Percentiles rank a stretch among this genome's conserved stretches.
phyloP scores from a whole-genome alignment of 2,797 vertebrate genomes.

The Danionella dracula region DNA sequence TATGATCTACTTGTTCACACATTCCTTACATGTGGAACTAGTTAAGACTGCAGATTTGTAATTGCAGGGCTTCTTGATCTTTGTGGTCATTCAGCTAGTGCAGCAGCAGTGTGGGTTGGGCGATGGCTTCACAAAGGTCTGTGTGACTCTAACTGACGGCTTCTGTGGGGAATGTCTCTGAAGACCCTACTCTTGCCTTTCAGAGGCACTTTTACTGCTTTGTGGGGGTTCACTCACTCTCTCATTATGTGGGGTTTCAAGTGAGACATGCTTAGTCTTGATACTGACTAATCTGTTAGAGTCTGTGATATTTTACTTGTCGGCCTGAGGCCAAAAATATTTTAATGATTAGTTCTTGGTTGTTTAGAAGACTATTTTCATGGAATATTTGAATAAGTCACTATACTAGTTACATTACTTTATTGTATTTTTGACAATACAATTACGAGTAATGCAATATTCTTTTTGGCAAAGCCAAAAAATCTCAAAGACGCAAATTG shows the following conservation, averaged over 20 bases:
- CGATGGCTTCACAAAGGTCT: conserved; percentile 34
- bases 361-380: no score
- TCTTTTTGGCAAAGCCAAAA: no score
- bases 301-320: conserved; percentile 53
- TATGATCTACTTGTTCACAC: neutral
- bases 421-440: no score
- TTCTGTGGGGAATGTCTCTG: conserved; percentile 38
- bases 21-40: neutral
- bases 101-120: conserved; percentile 47
- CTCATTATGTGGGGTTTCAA: conserved; percentile 51
- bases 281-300: conserved; percentile 48
- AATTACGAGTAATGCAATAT: no score
- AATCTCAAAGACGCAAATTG: no score
- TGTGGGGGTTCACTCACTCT: conserved; percentile 15
- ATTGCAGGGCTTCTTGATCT: neutral
- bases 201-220: conserved; percentile 26
- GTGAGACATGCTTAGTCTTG: conserved; percentile 50
- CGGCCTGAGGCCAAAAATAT: conserved; percentile 9
- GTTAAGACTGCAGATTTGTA: neutral
- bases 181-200: conserved; percentile 16
- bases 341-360: conserved; percentile 18
- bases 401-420: no score
- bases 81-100: conserved; percentile 41
- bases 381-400: no score
- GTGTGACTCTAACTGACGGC: conserved; percentile 46